These are phyloP conservation scores for Centrocercus urophasianus DNA, from an alignment of 2,113 vertebrate genomes.

Conservation along the genomic window DNA sequence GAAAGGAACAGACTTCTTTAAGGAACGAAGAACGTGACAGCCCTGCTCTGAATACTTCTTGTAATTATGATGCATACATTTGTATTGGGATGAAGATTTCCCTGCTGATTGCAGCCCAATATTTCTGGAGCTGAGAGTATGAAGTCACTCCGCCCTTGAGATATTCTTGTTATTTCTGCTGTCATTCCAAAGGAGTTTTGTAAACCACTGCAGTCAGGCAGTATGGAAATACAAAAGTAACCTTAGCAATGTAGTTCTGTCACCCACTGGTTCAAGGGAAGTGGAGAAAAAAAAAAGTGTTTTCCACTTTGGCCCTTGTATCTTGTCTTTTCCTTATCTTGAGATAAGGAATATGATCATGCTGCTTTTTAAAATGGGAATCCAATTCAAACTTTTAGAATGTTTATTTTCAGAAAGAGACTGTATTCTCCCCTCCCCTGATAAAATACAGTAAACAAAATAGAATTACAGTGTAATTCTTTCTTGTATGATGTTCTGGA, in stretches of 20 bases:
- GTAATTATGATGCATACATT: neutral
- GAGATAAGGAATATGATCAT: neutral
- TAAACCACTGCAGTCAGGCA: neutral
- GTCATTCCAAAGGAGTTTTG: neutral
- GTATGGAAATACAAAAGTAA: neutral
- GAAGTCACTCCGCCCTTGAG: neutral
- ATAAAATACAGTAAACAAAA: constrained; percentile 53
- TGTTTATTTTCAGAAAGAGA: constrained; percentile 47
- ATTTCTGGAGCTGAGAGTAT: neutral
- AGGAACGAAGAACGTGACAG: neutral
- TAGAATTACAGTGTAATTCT: constrained; percentile 66
- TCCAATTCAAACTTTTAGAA: constrained; percentile 64
- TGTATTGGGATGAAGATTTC: neutral
- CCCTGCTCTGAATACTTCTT: neutral
- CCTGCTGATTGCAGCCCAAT: neutral
- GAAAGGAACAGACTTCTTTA: constrained; percentile 85
- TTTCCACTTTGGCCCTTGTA: neutral
- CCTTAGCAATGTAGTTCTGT: neutral
- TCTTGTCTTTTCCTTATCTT: neutral
- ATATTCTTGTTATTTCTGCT: neutral
- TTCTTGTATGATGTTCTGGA: neutral
- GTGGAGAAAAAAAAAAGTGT: neutral
- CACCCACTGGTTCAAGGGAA: neutral
- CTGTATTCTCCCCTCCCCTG: neutral
- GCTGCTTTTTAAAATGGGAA: neutral